Base-by-base conservation (phyloP, 2,888 invertebrate species). In the Volucella inanis region DNA sequence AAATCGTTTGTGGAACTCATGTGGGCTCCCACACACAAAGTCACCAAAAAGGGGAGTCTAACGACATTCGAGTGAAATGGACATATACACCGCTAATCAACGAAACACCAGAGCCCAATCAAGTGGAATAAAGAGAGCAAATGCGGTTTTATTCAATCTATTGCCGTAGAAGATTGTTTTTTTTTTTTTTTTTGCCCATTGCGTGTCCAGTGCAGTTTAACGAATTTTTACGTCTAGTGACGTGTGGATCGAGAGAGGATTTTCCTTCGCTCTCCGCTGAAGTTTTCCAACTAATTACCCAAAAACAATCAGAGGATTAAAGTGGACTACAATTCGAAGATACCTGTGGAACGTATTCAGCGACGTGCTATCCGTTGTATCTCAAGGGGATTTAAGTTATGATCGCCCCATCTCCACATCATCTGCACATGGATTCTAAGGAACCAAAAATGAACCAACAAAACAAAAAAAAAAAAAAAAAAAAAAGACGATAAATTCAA, bases 101-200 rank as follows among this genome's bases (percentile, higher is more conserved):
- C 39, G 14, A 31, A 80, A 57, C 43, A 31, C 6, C 31, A 31
- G 47, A 49, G 54, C 39, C 64, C 68, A 79, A 74, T 79, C 79
- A 74, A 67, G 80, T 76, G 81, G 67, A 85, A 76, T 68, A 80
- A 79, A 71, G 80, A 80, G 71, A 59, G 75, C 12, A 64, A 79
- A 78, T 70, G 55, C 67, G 65, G 49, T 38, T 65, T 39, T 2
- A 15, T 62, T 38, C 57, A 39, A 61, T 14, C 54, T 12, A 45
- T 12, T 43, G 41, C 18, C 18, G 15, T 49, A 54, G 47, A 22
- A 55, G 61, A 10, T 50, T 49, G 18, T 43, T 72, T 72, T 47
- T 47, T 18, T 38, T 68, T 62, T 43, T 15, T 38, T 41, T 47
- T 38, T 49, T 49, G 4, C 31, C 1, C 31, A 31, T 31, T 0